Conservation (phyloP, 2,113 vertebrate genomes). For the Siphamia tubifer region DNA sequence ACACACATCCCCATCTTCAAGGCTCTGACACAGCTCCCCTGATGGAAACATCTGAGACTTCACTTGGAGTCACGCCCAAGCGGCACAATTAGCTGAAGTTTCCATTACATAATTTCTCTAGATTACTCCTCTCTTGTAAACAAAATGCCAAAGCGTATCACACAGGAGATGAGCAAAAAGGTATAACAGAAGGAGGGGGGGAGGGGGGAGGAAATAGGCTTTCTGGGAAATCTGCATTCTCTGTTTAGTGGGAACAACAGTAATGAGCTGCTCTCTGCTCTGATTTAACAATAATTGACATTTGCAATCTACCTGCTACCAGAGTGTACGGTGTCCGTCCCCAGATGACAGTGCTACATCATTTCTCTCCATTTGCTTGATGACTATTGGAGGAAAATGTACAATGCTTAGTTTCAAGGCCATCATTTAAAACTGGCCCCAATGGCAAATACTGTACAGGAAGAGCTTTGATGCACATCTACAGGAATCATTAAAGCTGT, state of each 20-base stretch:
- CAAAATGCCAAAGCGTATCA: constrained; percentile 48
- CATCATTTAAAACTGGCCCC: constrained; percentile 49
- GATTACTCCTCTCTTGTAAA: constrained; percentile 63
- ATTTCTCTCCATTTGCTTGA: constrained; percentile 33
- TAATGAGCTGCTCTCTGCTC: constrained; percentile 29
- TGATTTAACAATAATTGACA: constrained; percentile 54
- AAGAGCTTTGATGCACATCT: constrained; percentile 34
- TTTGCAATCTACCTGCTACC: constrained; percentile 28
- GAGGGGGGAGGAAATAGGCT: not conserved
- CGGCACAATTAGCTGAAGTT: constrained; percentile 77
- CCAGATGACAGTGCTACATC: constrained; percentile 31
- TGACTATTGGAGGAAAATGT: constrained; percentile 48
- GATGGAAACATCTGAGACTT: constrained; percentile 72
- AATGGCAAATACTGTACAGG: constrained; percentile 32
- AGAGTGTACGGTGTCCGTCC: constrained; percentile 30
- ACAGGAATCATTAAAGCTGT: not conserved
- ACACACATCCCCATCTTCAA: constrained; percentile 35
- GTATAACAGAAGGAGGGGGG: not conserved
- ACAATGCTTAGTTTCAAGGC: constrained; percentile 28
- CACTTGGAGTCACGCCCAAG: constrained; percentile 67
- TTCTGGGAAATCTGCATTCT: not conserved
- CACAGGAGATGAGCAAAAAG: constrained; percentile 24
- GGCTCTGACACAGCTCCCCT: constrained; percentile 61
- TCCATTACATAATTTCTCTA: constrained; percentile 72
- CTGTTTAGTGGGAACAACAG: constrained; percentile 17